These are phyloP conservation scores for Litocranius walleri DNA, from an alignment of 2,113 vertebrate species.

Conservation along the genomic window DNA sequence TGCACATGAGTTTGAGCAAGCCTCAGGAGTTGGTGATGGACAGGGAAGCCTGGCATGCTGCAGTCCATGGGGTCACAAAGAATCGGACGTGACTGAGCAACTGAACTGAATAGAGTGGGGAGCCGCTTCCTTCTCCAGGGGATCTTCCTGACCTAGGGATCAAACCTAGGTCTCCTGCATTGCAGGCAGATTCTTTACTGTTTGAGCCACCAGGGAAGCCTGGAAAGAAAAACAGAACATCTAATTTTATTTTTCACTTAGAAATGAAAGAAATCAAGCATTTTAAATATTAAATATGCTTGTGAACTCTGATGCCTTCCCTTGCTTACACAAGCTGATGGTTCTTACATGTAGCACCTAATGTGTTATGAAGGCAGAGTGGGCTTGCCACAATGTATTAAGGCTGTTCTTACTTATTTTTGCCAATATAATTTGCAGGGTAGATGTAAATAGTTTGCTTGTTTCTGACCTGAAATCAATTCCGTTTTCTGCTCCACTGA, in stretches of 20 bases:
- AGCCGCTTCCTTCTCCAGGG: background rate
- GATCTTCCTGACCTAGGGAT: background rate
- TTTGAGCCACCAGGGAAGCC: background rate
- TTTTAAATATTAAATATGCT: background rate
- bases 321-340: background rate
- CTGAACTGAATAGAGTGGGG: background rate
- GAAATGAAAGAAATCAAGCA: background rate
- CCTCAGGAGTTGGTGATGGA: background rate
- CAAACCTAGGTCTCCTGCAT: background rate
- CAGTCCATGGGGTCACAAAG: background rate
- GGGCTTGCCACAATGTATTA: background rate
- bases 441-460: background rate
- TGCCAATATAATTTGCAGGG: background rate
- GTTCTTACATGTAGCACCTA: background rate
- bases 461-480: background rate
- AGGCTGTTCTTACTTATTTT: background rate
- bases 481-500: background rate
- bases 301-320: fast-evolving
- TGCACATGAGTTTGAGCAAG: background rate
- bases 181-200: background rate
- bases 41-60: background rate
- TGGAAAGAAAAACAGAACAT: background rate
- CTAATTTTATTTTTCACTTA: background rate
- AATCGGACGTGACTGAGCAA: background rate
- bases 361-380: fast-evolving